phyloP scores from a whole-genome alignment of 1,140 invertebrate species.

The Probaryconus sp. region DNA sequence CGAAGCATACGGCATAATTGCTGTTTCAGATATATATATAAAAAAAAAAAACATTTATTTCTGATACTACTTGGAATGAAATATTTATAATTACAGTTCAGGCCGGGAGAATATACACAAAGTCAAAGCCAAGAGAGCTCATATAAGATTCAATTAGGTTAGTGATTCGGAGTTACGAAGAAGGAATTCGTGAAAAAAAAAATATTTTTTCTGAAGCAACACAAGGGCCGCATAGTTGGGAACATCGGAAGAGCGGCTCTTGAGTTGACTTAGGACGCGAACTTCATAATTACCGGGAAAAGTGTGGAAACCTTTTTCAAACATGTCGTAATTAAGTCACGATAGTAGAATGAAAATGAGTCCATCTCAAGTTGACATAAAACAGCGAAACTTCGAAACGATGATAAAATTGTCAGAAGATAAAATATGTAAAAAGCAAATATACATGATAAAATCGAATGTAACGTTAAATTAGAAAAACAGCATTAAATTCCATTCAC shows the following conservation, averaged over 20 bases:
- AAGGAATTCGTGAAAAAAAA: too few species aligned
- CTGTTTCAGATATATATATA: neutral
- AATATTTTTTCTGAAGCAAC: constrained; percentile 52
- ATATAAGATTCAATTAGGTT: constrained; percentile 1
- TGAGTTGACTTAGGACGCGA: constrained; percentile 61
- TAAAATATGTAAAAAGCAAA: too few species aligned
- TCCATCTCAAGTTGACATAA: constrained; percentile 6
- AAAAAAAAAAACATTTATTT: too few species aligned
- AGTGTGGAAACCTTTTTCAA: constrained; percentile 60
- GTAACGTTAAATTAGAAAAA: neutral
- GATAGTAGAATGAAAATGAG: constrained; percentile 17
- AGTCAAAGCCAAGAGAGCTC: too few species aligned
- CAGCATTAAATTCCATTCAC: constrained; percentile 1
- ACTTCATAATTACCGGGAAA: constrained; percentile 63
- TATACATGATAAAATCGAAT: neutral
- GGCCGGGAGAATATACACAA: too few species aligned
- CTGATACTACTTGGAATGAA: too few species aligned
- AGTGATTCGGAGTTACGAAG: too few species aligned
- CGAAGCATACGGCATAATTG: neutral
- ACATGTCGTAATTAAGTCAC: constrained; percentile 63
- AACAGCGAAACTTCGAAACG: too few species aligned
- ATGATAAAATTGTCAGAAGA: too few species aligned
- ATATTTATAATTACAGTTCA: too few species aligned
- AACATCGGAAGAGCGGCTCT: constrained; percentile 14
- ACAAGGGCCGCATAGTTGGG: constrained; percentile 6